Evolutionary conservation across 2,888 invertebrate species (phyloP), one percentile per base, ranked within the genome.

Genomic region (Calameuta pallipes): DNA sequence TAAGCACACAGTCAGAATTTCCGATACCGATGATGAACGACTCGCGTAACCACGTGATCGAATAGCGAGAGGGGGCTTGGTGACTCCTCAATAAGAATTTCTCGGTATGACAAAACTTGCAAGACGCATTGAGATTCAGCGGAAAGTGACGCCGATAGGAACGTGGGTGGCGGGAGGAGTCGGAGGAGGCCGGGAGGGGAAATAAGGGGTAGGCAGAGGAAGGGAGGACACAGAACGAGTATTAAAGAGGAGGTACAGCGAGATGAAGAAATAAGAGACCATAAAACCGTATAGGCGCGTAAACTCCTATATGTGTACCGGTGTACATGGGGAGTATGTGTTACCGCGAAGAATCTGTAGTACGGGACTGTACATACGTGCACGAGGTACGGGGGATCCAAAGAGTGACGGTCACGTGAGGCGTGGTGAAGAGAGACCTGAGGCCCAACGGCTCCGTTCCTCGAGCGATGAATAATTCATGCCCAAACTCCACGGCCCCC

Each of bases 391-490:
- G 78, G 83, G 35, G 11, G 35, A 35, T 1, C 82, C 15, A 23
- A 23, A 81, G 83, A 82, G 74, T 69, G 79, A 81, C 83, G 85
- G 87, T 89, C 87, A 86, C 86, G 88, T 84, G 85, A 86, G 87
- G 86, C 84, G 85, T 85, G 84, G 83, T 85, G 82, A 84, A 82
- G 83, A 82, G 83, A 84, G 37, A 37, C 37, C 83, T 82, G 82
- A 83, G 81, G 83, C 87, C 87, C 87, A 86, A 87, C 87, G 85
- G 83, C 85, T 86, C 23, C 84, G 82, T 83, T 82, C 82, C 82
- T 83, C 84, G 80, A 84, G 85, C 81, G 78, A 89, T 90, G 90
- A 90, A 90, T 90, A 88, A 90, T 90, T 90, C 90, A 90, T 83
- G 83, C 85, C 83, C 82, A 41, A 75, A 79, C 75, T 76, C 80